A percentile compares a stretch with the other conserved stretches of the same genome.
These are phyloP conservation scores for Poeciliopsis infans DNA, from an alignment of 2,797 vertebrate genomes.

Conservation along the genomic window DNA sequence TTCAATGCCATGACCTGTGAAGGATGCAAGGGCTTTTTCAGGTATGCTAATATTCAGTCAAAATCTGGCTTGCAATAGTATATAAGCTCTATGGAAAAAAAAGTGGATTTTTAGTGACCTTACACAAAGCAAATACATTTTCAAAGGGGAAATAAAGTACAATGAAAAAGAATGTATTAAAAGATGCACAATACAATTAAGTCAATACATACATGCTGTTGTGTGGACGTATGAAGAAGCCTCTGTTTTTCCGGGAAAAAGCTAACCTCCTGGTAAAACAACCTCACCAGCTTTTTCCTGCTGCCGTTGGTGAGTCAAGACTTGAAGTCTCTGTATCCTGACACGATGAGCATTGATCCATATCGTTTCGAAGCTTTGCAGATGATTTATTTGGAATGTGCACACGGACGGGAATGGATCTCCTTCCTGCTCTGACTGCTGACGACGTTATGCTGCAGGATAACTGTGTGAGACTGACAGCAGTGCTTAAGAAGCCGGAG, in stretches of 20 bases:
- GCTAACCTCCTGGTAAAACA: not conserved
- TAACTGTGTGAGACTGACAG: too few relatives aligned
- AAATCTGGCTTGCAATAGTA: not conserved
- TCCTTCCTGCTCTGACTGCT: too few relatives aligned
- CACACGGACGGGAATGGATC: too few relatives aligned
- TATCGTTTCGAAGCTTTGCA: too few relatives aligned
- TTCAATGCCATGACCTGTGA: conserved; percentile 99
- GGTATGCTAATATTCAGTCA: conserved; percentile 73
- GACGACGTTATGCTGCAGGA: too few relatives aligned
- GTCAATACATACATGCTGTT: not conserved
- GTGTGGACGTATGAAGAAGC: not conserved
- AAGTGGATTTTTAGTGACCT: not conserved
- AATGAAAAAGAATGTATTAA: not conserved
- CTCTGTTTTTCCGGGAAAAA: not conserved
- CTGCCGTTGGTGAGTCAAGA: not conserved
- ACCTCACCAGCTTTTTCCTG: not conserved
- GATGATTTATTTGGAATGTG: too few relatives aligned
- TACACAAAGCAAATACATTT: not conserved
- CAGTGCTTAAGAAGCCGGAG: too few relatives aligned
- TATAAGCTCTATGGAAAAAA: not conserved
- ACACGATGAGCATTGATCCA: too few relatives aligned
- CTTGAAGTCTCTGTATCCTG: too few relatives aligned
- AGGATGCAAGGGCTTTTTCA: conserved; percentile 99
- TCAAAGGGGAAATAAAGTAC: too few relatives aligned
- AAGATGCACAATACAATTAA: not conserved